Evolutionary conservation across 2,888 invertebrate species (phyloP), one percentile per base, ranked within the genome.

Genomic region (Plebejus argus): DNA sequence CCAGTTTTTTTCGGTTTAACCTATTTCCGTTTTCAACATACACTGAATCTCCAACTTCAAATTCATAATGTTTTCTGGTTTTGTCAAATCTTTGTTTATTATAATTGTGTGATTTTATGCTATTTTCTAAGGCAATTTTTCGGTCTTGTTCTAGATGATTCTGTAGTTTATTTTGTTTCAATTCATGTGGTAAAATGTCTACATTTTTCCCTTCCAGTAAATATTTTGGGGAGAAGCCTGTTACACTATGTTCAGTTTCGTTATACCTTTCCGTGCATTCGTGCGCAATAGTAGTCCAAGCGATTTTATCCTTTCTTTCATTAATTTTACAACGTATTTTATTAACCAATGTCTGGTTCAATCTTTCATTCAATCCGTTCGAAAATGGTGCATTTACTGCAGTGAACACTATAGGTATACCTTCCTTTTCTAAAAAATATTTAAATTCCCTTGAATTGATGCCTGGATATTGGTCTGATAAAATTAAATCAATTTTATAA

Each of bases 381-480:
- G 28, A 28, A 28, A 28, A 28, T 28, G 28, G 28, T 28, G 28
- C 28, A 28, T 28, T 28, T 28, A 28, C 61, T 61, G 61, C 61
- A 61, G 61, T 61, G 61, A 61, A 61, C 8, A 61, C 61, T 61
- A 61, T 61, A 61, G 61, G 12, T 61, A 61, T 61, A 61, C 18
- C 61, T 61, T 61, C 61, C 18, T 61, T 61, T 39, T 72, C 39
- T 33, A 72, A 35, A 18, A 39, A 72, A 8, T n/a, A 35, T 72
- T 77, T 77, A 20, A 80, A 79, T 76, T 80, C 79, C 56, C 71
- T 81, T 15, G 82, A 82, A 78, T 84, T 58, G 5, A 76, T 58
- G n/a, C 61, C 66, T 35, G 76, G 76, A 49, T 76, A 76, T 61
- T 76, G 76, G 83, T 81, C 85, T 82, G 72, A 49, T 33, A 76